These are phyloP conservation scores for Mormyrus hasselquistii DNA, from an alignment of 2,797 vertebrate species.

Conservation along the genomic window DNA sequence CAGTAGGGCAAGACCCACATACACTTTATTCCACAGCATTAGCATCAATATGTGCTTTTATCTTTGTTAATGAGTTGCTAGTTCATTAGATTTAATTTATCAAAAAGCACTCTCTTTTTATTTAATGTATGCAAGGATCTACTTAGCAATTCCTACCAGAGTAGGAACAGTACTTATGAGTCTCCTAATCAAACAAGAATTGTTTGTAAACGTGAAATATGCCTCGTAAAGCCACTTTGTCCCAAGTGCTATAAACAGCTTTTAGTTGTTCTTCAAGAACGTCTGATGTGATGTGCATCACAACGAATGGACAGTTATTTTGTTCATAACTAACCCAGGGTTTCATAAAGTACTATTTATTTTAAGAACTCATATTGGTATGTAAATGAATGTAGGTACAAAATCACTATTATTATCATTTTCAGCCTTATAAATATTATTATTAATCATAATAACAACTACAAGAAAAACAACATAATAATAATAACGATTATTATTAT, in stretches of 20 bases:
- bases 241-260: background rate
- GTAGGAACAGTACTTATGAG: background rate
- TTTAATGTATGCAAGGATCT: background rate
- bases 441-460: background rate
- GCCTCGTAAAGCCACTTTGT: background rate
- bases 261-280: background rate
- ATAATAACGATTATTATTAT: background rate
- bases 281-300: background rate
- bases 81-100: background rate
- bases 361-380: background rate
- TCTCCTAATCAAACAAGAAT: background rate
- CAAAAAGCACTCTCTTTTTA: background rate
- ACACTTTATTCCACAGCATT: background rate
- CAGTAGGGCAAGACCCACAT: background rate
- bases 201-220: background rate
- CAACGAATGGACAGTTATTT: background rate
- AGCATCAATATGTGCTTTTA: background rate
- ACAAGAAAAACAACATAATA: background rate
- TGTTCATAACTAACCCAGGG: background rate
- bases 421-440: background rate
- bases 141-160: background rate
- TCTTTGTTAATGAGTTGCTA: background rate
- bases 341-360: background rate
- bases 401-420: background rate
- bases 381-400: background rate